Conservation (phyloP, 1,140 invertebrate genomes). For the Dreissena polymorpha region DNA sequence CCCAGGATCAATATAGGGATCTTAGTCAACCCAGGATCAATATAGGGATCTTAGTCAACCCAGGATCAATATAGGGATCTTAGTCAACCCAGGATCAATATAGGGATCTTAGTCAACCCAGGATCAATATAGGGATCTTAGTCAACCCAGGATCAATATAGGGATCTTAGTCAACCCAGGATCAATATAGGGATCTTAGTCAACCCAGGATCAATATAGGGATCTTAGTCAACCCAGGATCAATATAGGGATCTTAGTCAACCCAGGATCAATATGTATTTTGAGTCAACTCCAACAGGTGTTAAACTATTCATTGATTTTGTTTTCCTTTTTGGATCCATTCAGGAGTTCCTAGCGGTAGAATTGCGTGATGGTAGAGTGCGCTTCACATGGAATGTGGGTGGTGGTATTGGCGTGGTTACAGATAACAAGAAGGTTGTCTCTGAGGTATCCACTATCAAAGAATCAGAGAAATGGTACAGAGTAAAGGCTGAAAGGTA, state of each 20-base stretch:
- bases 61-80: too few relatives aligned
- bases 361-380: slow-evolving; percentile 90
- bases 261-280: neutral
- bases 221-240: neutral
- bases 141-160: too few relatives aligned
- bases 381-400: slow-evolving; percentile 88
- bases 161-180: too few relatives aligned
- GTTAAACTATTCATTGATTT: neutral
- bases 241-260: neutral
- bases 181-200: too few relatives aligned
- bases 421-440: slow-evolving; percentile 81
- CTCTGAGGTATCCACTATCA: slow-evolving; percentile 81
- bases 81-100: too few relatives aligned
- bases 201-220: too few relatives aligned
- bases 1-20: too few relatives aligned
- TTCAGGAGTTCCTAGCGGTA: slow-evolving; percentile 88
- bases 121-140: too few relatives aligned
- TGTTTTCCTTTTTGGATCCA: neutral
- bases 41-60: too few relatives aligned
- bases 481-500: slow-evolving; percentile 86
- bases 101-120: too few relatives aligned
- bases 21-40: too few relatives aligned
- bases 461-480: slow-evolving; percentile 88
- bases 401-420: slow-evolving; percentile 83
- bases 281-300: too few relatives aligned